phyloP scores from a whole-genome alignment of 2,797 vertebrate genomes.

The Amphiprion clarkii region DNA sequence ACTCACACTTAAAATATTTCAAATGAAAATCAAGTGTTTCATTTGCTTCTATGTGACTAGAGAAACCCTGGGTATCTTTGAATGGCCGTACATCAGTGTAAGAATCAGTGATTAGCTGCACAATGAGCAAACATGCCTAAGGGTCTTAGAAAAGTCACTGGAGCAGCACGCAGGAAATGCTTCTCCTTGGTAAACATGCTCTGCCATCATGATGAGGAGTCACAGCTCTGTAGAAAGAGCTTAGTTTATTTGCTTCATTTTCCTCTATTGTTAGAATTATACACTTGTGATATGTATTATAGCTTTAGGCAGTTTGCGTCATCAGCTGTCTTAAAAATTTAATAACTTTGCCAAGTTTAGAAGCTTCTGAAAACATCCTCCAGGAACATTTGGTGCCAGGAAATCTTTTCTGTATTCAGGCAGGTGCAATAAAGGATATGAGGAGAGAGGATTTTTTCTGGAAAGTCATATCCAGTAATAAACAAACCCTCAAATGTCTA shows the following conservation, averaged over 20 bases:
- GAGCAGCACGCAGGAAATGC: conserved; percentile 32
- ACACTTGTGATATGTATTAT: neutral
- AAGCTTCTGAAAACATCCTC: neutral
- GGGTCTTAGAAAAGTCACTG: conserved; percentile 22
- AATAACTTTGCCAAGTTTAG: too few species aligned
- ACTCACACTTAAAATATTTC: neutral
- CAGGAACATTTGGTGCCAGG: neutral
- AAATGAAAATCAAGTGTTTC: neutral
- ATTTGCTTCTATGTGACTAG: neutral
- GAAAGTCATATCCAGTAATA: neutral
- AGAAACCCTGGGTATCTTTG: neutral
- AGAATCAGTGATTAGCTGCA: conserved; percentile 56
- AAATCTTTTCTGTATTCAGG: neutral
- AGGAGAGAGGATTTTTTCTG: neutral
- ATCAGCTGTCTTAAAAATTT: neutral
- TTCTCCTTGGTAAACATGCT: neutral
- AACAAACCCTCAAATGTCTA: neutral
- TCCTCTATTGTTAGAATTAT: neutral
- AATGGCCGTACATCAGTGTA: neutral
- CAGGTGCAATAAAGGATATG: neutral
- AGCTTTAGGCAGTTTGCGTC: neutral
- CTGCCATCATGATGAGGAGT: neutral
- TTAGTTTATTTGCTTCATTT: neutral
- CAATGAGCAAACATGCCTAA: conserved; percentile 22
- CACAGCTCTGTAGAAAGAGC: neutral